phyloP scores from a whole-genome alignment of 2,797 vertebrate genomes.

The Bovichtus variegatus region DNA sequence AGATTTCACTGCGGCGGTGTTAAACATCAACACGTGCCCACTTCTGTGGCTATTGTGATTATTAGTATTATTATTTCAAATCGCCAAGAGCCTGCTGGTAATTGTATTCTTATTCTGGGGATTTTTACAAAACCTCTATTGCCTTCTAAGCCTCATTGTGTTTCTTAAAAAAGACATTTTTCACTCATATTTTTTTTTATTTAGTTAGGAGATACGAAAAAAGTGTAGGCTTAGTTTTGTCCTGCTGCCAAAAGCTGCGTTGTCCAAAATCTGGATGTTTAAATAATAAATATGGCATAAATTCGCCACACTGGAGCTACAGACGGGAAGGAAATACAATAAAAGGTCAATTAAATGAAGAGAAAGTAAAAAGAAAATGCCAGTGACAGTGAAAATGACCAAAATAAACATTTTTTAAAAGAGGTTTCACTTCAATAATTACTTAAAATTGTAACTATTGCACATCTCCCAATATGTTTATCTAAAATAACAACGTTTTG shows the following conservation, averaged over 20 bases:
- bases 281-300: not conserved
- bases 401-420: too few species aligned
- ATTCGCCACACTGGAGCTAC: not conserved
- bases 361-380: not conserved
- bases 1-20: constrained; percentile 95
- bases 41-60: constrained; percentile 64
- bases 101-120: constrained; percentile 31
- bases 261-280: not conserved
- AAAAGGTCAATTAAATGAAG: not conserved
- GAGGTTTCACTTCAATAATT: not conserved
- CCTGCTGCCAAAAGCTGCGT: not conserved
- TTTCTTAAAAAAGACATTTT: not conserved
- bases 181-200: not conserved
- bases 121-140: constrained; percentile 9
- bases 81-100: constrained; percentile 55
- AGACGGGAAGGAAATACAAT: too few species aligned
- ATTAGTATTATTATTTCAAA: constrained; percentile 70
- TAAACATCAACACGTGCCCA: constrained; percentile 91
- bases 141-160: not conserved
- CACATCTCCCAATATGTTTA: not conserved
- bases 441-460: too few species aligned
- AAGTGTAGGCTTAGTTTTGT: not conserved
- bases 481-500: not conserved
- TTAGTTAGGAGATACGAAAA: not conserved
- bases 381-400: not conserved